Percentiles rank a stretch among this genome's conserved stretches.
Conservation (phyloP, 2,113 vertebrate genomes). For the Tupaia chinensis region DNA sequence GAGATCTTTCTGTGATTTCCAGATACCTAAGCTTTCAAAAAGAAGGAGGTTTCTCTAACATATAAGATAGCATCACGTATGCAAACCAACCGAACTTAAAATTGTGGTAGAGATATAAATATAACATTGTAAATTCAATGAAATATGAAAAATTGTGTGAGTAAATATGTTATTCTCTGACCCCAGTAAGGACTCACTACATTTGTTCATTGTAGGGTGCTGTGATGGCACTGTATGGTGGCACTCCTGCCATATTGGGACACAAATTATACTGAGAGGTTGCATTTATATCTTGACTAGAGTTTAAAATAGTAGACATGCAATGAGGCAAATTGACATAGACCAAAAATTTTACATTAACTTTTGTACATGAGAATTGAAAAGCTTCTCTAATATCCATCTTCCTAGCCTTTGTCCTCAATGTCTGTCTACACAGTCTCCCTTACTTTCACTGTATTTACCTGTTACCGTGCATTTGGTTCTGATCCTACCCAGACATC, state of each 20-base stretch:
- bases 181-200: not conserved
- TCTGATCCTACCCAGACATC: not conserved
- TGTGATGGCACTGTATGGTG: accelerated
- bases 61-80: not conserved
- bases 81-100: not conserved
- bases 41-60: not conserved
- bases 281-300: not conserved
- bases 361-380: not conserved
- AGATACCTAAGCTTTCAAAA: not conserved
- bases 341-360: not conserved
- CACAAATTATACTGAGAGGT: not conserved
- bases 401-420: not conserved
- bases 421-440: not conserved
- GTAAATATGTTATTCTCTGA: not conserved
- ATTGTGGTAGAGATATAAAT: not conserved
- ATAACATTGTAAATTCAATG: not conserved
- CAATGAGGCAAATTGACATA: not conserved
- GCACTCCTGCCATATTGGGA: not conserved
- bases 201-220: not conserved
- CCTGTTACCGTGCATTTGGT: not conserved
- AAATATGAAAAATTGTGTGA: not conserved
- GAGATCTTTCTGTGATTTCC: not conserved
- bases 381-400: not conserved
- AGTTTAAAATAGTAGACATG: not conserved
- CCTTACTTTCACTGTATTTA: not conserved